Evolutionary conservation across 2,797 vertebrate species (phyloP), one percentile per base, ranked within the genome.

Genomic region (Artibeus lituratus): DNA sequence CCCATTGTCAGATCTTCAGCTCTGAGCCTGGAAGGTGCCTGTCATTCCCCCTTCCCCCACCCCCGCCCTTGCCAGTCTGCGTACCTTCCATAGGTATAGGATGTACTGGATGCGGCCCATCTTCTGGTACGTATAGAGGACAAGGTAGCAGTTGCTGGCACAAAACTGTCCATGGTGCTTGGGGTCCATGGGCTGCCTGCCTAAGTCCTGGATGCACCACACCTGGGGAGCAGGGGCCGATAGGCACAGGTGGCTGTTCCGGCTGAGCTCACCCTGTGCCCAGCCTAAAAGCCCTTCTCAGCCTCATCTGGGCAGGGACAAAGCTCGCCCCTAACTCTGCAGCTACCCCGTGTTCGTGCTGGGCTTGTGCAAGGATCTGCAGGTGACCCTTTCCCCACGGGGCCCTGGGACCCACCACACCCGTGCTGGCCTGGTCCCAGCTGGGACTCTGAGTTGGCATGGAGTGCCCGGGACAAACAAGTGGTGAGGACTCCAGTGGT

Each of bases 21-120:
- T 81, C 76, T 35, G 3, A n/a, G 77, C 16, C 35, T 49, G 39
- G 32, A 55, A 88, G 62, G 62, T 59, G 24, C 22, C 47, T 16
- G 21, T 51, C 7, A 1, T 29, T 0, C 1, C 65, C 32, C 3
- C 6, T 22, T 26, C 55, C 55, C 62, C 12, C 11, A 7, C 22
- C 3, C 21, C 2, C 44, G 5, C 1, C 2, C 51, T 4, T 5
- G 76, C 47, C 47, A 3, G 21, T 22, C 2, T 0, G 57, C 86
- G 22, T 96, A 99, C 99, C 99, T 99, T 99, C 99, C 99, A 99
- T 0, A 99, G 99, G 95, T 99, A 99, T 42, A 99, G 98, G 91
- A 99, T 90, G 96, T 99, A 98, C 97, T 97, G 98, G 74, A 97
- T 94, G 78, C 89, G 98, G 85, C 94, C 98, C 97, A 98, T 98